These are phyloP conservation scores for Calliphora vicina DNA, from an alignment of 1,140 invertebrate genomes.

Conservation along the genomic window DNA sequence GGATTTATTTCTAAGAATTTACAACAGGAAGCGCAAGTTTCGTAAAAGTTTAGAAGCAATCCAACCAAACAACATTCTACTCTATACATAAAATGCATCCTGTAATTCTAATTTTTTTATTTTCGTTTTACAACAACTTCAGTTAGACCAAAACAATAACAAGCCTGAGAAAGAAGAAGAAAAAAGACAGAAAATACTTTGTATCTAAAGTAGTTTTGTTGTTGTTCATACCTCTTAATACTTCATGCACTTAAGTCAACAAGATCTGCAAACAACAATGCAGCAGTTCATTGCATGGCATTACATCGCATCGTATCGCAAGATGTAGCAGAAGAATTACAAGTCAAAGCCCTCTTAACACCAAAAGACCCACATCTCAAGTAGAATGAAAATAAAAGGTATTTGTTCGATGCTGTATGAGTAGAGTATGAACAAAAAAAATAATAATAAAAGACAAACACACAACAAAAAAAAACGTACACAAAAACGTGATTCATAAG, in stretches of 20 bases:
- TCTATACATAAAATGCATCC: background rate
- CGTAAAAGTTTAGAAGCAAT: background rate
- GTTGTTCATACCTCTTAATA: background rate
- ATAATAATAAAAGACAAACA: background rate
- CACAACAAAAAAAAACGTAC: background rate
- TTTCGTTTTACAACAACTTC: background rate
- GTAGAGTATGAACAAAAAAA: background rate
- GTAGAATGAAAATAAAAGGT: conserved; percentile 19
- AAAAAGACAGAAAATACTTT: background rate
- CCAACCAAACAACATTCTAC: background rate
- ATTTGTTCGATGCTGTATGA: background rate
- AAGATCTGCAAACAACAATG: background rate
- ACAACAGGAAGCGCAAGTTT: background rate
- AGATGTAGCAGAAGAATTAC: background rate
- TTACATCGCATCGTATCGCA: background rate
- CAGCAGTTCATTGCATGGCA: background rate
- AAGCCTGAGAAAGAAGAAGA: background rate
- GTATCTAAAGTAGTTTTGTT: background rate
- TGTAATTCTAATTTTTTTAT: background rate
- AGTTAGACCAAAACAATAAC: background rate
- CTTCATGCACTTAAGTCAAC: background rate
- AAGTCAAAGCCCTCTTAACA: conserved; percentile 28
- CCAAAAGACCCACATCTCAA: conserved; percentile 28
- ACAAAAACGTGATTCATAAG: conserved; percentile 31
- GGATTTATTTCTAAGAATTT: background rate